These are phyloP conservation scores for Isoperla grammatica DNA, from an alignment of 2,888 invertebrate genomes.

Conservation along the genomic window DNA sequence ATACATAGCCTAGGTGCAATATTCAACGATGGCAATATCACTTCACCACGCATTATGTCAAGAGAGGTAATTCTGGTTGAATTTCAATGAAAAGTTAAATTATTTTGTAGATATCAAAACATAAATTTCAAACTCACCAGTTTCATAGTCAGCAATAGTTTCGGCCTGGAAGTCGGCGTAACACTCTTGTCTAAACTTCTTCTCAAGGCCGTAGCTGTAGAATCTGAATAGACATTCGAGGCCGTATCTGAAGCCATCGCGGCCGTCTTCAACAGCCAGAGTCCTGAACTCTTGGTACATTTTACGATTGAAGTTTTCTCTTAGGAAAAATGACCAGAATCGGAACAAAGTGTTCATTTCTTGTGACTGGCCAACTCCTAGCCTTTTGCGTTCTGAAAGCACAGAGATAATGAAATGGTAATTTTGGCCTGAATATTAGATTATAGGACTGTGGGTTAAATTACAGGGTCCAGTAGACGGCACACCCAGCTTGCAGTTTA, in stretches of 20 bases:
- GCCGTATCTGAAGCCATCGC: slow-evolving; percentile 70
- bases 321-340: slow-evolving; percentile 99
- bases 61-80: no score
- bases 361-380: slow-evolving; percentile 91
- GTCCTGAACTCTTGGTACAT: slow-evolving; percentile 97
- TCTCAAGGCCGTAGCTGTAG: slow-evolving; percentile 96
- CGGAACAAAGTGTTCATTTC: slow-evolving; percentile 99
- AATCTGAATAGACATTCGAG: slow-evolving; percentile 80
- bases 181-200: slow-evolving; percentile 89
- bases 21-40: no score
- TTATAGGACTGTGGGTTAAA: neutral
- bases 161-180: slow-evolving; percentile 95
- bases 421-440: neutral
- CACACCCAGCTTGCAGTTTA: no score
- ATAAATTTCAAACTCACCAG: slow-evolving; percentile 50
- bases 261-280: slow-evolving; percentile 90
- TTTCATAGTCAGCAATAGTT: slow-evolving; percentile 84
- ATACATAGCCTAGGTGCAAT: no score
- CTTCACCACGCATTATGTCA: no score
- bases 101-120: no score
- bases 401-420: no score
- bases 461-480: neutral
- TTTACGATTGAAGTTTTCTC: slow-evolving; percentile 95
- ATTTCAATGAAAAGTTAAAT: no score
- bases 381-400: slow-evolving; percentile 81